These are phyloP conservation scores for Himalopsyche kuldschensis DNA, from an alignment of 2,888 invertebrate genomes.

Conservation along the genomic window DNA sequence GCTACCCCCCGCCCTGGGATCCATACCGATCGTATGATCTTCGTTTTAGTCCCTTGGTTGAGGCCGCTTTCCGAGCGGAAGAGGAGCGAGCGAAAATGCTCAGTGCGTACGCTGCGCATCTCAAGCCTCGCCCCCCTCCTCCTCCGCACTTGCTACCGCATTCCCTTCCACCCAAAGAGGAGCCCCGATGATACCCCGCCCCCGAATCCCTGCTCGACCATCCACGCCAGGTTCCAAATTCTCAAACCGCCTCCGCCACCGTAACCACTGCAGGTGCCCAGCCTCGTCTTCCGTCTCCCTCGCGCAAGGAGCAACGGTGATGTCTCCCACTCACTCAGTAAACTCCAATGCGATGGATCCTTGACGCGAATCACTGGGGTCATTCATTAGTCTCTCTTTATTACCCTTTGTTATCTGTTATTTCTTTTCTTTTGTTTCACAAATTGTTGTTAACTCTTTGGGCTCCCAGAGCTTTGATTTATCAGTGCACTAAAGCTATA, in stretches of 20 bases:
- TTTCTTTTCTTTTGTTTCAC: too few relatives aligned
- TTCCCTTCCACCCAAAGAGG: constrained; percentile 64
- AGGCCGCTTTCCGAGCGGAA: constrained; percentile 75
- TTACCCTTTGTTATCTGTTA: background rate
- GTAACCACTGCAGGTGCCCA: constrained; percentile 6
- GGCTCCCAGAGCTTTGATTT: too few relatives aligned
- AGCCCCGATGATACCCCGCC: constrained; percentile 59
- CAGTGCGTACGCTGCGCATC: constrained; percentile 68
- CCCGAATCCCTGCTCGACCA: constrained; percentile 8
- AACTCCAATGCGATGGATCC: background rate
- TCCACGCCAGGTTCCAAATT: background rate
- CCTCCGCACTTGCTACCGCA: constrained; percentile 55
- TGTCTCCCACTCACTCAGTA: background rate
- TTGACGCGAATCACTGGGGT: background rate
- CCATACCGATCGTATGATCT: constrained; percentile 73
- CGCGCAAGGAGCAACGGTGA: constrained; percentile 10
- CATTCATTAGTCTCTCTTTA: background rate
- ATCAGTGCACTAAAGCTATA: too few relatives aligned
- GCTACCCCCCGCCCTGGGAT: constrained; percentile 67
- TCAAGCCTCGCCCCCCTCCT: constrained; percentile 55
- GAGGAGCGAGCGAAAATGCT: constrained; percentile 79
- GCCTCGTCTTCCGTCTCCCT: constrained; percentile 13
- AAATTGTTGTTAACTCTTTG: too few relatives aligned
- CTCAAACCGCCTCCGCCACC: background rate
- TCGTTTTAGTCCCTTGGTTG: constrained; percentile 78